Conservation (phyloP, 2,888 invertebrate genomes). For the Eubasilissa splendida region DNA sequence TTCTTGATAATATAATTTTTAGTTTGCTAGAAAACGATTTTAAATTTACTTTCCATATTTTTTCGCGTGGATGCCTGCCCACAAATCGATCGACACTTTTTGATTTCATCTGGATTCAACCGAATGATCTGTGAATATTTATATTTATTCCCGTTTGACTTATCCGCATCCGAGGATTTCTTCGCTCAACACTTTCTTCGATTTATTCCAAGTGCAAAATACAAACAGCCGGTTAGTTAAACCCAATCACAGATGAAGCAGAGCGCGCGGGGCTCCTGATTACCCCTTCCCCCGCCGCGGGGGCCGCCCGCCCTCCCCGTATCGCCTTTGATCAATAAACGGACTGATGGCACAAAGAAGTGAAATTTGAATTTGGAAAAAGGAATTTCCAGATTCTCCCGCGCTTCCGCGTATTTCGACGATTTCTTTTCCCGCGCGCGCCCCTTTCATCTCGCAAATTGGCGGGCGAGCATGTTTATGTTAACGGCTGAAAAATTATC, state of each 20-base stretch:
- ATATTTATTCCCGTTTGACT: conserved; percentile 41
- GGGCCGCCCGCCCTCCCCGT: conserved; percentile 13
- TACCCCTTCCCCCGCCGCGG: conserved; percentile 60
- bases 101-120: conserved; percentile 4
- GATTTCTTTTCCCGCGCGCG: conserved; percentile 35
- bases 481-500: conserved; percentile 35
- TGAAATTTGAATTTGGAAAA: conserved; percentile 54
- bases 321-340: conserved; percentile 58
- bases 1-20: background rate
- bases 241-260: conserved; percentile 69
- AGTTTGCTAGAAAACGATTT: too few species aligned
- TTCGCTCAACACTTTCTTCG: conserved; percentile 41
- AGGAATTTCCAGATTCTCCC: conserved; percentile 42
- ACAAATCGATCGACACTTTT: conserved; percentile 5
- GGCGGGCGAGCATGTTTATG: conserved; percentile 41
- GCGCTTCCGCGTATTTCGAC: conserved; percentile 31
- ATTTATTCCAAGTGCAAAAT: conserved; percentile 51
- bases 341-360: conserved; percentile 57
- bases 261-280: conserved; percentile 66
- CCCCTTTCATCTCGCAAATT: conserved; percentile 54
- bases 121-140: conserved; percentile 39
- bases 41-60: background rate
- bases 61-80: background rate
- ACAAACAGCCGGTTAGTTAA: conserved; percentile 59
- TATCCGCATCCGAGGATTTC: conserved; percentile 7